Conservation (phyloP, 2,888 invertebrate species). For the Epinotia demarniana region DNA sequence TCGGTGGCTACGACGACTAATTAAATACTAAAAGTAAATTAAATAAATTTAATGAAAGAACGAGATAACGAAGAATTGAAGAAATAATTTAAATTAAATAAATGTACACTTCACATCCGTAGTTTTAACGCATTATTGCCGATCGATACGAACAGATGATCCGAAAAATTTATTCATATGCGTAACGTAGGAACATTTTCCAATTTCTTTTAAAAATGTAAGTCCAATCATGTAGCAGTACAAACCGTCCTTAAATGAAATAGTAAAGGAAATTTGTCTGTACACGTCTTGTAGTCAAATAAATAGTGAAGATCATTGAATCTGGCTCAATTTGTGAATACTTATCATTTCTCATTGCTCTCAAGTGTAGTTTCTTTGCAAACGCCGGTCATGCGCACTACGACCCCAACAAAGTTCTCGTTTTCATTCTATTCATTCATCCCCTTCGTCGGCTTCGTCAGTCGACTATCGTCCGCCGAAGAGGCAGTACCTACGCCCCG, state of each 20-base stretch:
- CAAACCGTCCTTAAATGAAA: too few relatives aligned
- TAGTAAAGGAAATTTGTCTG: too few relatives aligned
- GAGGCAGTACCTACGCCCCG: constrained; percentile 55
- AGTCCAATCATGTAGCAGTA: too few relatives aligned
- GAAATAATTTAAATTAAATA: too few relatives aligned
- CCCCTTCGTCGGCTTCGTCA: constrained; percentile 64
- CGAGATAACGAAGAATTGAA: too few relatives aligned
- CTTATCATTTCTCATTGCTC: neutral
- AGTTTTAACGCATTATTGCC: too few relatives aligned
- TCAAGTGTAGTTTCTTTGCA: constrained; percentile 45
- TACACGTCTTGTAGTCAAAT: too few relatives aligned
- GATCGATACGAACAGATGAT: too few relatives aligned
- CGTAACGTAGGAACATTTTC: too few relatives aligned
- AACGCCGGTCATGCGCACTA: constrained; percentile 70
- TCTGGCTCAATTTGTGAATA: neutral
- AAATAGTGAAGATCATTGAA: neutral
- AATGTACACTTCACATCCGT: too few relatives aligned
- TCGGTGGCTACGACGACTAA: neutral
- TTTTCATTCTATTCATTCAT: constrained; percentile 68
- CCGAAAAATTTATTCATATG: too few relatives aligned
- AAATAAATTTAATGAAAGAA: neutral
- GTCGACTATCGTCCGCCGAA: constrained; percentile 58
- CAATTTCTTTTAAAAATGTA: too few relatives aligned
- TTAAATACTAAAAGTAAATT: neutral
- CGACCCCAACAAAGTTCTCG: constrained; percentile 52